These are phyloP conservation scores for Zaprionus obscuricornis DNA, from an alignment of 2,888 invertebrate genomes.

Conservation along the genomic window DNA sequence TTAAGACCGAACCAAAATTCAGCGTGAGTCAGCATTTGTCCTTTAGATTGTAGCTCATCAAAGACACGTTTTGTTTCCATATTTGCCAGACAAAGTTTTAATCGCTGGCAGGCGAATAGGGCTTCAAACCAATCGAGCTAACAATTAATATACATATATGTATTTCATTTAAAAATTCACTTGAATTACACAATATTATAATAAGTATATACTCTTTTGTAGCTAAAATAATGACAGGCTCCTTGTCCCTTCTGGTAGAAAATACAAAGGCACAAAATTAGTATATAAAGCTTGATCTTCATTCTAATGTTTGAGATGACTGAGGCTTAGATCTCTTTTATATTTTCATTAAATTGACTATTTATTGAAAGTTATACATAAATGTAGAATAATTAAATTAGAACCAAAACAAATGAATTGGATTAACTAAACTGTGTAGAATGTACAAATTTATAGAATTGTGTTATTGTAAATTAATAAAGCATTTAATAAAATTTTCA, in stretches of 20 bases:
- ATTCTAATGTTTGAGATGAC: too few species aligned
- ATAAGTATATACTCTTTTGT: slow-evolving; percentile 6
- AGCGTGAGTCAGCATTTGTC: neutral
- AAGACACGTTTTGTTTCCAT: neutral
- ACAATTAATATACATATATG: neutral
- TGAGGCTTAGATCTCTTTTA: too few species aligned
- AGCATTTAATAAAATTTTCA: neutral
- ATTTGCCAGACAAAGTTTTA: slow-evolving; percentile 34
- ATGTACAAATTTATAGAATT: too few species aligned
- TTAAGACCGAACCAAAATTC: slow-evolving; percentile 44
- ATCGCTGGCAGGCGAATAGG: slow-evolving; percentile 12
- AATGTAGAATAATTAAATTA: neutral
- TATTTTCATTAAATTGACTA: too few species aligned
- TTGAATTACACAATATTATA: neutral
- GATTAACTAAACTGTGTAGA: too few species aligned
- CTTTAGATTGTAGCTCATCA: neutral
- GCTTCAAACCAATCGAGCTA: slow-evolving; percentile 37
- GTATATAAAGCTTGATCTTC: neutral
- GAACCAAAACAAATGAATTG: neutral
- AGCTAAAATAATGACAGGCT: slow-evolving; percentile 40
- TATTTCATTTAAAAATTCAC: slow-evolving; percentile 11
- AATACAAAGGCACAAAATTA: neutral
- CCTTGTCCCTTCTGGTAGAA: neutral
- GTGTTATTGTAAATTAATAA: too few species aligned
- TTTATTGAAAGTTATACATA: neutral